Evolutionary conservation across 2,797 vertebrate species (phyloP).

Genomic region (Hydrophis major): DNA sequence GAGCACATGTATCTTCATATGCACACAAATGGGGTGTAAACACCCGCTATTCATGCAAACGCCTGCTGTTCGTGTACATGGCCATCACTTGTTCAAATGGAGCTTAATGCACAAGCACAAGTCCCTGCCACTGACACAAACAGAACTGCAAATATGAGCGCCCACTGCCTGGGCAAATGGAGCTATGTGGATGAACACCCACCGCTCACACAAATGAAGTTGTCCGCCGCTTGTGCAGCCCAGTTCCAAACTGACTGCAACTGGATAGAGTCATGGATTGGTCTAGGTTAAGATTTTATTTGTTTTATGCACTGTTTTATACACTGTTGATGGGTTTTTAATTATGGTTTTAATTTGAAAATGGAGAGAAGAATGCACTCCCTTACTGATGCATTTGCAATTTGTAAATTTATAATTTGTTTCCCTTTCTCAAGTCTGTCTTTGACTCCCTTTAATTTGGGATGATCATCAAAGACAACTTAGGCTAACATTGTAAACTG

Average conservation of each 20-base stretch:
- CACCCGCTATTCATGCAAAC: too few species aligned
- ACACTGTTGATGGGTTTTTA: background rate
- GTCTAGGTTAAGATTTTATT: background rate
- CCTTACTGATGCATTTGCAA: background rate
- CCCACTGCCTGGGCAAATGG: background rate
- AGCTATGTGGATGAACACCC: too few species aligned
- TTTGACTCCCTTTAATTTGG: background rate
- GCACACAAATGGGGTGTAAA: background rate
- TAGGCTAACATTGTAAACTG: background rate
- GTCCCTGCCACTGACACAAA: background rate
- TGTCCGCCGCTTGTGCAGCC: background rate
- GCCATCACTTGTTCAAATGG: too few species aligned
- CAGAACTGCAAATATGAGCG: background rate
- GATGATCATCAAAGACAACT: background rate
- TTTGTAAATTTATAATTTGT: background rate
- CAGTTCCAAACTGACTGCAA: too few species aligned
- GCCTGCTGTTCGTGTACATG: rapidly evolving
- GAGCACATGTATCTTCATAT: background rate
- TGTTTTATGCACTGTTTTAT: background rate
- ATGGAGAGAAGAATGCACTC: background rate
- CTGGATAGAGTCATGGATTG: background rate
- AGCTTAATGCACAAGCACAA: background rate
- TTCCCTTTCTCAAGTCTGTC: background rate
- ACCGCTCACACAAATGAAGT: background rate
- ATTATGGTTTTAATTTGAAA: background rate